Base-by-base conservation (phyloP, 2,888 invertebrate species). In the Drosophila falleni region DNA sequence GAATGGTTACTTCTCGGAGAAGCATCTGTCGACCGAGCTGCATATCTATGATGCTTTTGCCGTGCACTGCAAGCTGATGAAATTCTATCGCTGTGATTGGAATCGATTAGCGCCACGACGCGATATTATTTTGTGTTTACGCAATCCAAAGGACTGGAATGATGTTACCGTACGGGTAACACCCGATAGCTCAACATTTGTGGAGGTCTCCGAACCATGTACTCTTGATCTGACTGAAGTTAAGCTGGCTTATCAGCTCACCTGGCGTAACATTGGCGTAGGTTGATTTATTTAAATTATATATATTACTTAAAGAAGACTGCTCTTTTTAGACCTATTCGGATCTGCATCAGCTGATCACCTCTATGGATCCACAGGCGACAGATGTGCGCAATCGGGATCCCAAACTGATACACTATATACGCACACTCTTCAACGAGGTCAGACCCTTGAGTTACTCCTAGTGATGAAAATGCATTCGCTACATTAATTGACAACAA, bases 181-280 rank as follows among this genome's bases (percentile, higher is more conserved):
- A 0, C 91, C 92, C 1, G 91, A 92, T 13, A 81, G 67, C 41
- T 78, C 90, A 2, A 82, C 77, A 5, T 92, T 92, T 80, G 91
- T 92, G 0, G 89, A 90, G 39, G 71, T 91, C 8, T 71, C 66
- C 0, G 92, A 92, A 54, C 37, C 73, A 0, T 91, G 91, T 29
- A 81, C 89, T 1, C 84, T 89, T 13, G 61, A 88, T 68, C 41
- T 89, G 19, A 66, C 90, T 3, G 33, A 51, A 0, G 61, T 89
- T 3, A 75, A 78, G 3, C 63, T 92, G 26, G 42, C 80, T 3
- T 92, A 89, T 54, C 59, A 69, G 3, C 70, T 71, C 0, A 92
- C 92, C 0, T 90, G 90, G 91, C 82, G 89, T 1, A 92, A 92
- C 70, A 81, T 91, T 50, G 88, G 86, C 49, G 92, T 91, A 75